Evolutionary conservation across 2,888 invertebrate species (phyloP).

Genomic region (Anticlea derivata): DNA sequence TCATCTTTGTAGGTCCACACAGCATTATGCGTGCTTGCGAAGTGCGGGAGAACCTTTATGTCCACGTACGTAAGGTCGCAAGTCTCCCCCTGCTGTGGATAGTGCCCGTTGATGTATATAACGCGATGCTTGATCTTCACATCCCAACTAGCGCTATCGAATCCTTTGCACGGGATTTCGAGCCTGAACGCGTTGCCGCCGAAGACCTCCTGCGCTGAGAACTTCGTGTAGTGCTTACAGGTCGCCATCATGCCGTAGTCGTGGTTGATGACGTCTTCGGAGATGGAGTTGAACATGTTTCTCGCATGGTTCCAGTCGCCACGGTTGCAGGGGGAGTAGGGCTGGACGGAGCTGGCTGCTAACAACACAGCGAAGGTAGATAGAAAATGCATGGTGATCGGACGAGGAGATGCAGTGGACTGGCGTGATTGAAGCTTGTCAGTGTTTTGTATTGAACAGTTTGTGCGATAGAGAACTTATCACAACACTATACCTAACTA

Average conservation of each 20-base stretch:
- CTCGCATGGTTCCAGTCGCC: slow-evolving; percentile 18
- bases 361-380: slow-evolving; percentile 7
- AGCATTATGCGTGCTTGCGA: slow-evolving; percentile 20
- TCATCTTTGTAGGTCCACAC: slow-evolving; percentile 19
- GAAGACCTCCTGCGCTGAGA: slow-evolving; percentile 17
- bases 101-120: slow-evolving; percentile 22
- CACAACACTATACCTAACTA: too few species aligned
- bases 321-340: slow-evolving; percentile 17
- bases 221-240: slow-evolving; percentile 31
- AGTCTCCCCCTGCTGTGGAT: slow-evolving; percentile 10
- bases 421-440: neutral
- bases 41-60: slow-evolving; percentile 28
- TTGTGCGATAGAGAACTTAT: neutral
- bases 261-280: slow-evolving; percentile 24
- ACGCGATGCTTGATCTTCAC: slow-evolving; percentile 26
- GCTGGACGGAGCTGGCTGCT: slow-evolving; percentile 12
- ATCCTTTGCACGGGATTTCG: slow-evolving; percentile 10
- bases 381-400: slow-evolving; percentile 18
- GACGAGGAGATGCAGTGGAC: neutral
- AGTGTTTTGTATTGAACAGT: neutral
- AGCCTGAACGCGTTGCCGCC: slow-evolving; percentile 20
- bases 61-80: slow-evolving; percentile 28
- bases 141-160: slow-evolving; percentile 13
- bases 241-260: slow-evolving; percentile 28
- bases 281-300: slow-evolving; percentile 24